A percentile compares a stretch with the other conserved stretches of the same genome.
Conservation (phyloP, 1,140 invertebrate species). For the Drosophila ficusphila region DNA sequence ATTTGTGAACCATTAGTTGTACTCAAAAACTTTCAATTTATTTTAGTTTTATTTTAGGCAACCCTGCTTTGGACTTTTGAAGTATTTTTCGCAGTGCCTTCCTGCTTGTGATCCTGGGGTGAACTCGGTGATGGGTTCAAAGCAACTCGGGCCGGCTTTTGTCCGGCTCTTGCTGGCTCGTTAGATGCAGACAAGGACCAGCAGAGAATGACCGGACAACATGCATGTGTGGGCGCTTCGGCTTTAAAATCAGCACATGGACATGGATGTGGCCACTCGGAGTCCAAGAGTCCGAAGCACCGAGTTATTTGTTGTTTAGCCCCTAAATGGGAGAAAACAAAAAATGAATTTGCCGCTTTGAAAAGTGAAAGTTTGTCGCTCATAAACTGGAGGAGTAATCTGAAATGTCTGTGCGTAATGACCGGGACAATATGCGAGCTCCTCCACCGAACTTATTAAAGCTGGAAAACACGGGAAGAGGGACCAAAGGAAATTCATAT, state of each 20-base stretch:
- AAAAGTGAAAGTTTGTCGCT: constrained; percentile 50
- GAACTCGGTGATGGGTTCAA: constrained; percentile 35
- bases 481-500: too few relatives aligned
- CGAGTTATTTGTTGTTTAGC: constrained; percentile 25
- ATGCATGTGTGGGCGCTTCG: constrained; percentile 35
- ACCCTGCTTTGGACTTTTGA: background rate
- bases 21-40: too few relatives aligned
- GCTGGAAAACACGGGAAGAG: background rate
- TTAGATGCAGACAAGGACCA: constrained; percentile 59
- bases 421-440: constrained; percentile 43
- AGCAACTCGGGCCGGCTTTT: constrained; percentile 33
- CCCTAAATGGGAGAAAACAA: background rate
- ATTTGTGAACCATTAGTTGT: too few relatives aligned
- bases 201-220: constrained; percentile 47
- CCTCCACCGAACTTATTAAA: constrained; percentile 27
- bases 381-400: constrained; percentile 54
- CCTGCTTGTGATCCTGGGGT: constrained; percentile 1
- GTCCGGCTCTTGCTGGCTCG: constrained; percentile 48
- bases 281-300: constrained; percentile 6
- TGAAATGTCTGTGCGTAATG: constrained; percentile 54
- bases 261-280: constrained; percentile 33
- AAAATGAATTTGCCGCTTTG: constrained; percentile 35
- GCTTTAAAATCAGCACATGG: constrained; percentile 58
- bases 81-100: background rate
- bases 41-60: too few relatives aligned